A percentile compares a stretch with the other conserved stretches of the same genome.
Conservation (phyloP, 2,113 vertebrate species). For the Cynocephalus volans region DNA sequence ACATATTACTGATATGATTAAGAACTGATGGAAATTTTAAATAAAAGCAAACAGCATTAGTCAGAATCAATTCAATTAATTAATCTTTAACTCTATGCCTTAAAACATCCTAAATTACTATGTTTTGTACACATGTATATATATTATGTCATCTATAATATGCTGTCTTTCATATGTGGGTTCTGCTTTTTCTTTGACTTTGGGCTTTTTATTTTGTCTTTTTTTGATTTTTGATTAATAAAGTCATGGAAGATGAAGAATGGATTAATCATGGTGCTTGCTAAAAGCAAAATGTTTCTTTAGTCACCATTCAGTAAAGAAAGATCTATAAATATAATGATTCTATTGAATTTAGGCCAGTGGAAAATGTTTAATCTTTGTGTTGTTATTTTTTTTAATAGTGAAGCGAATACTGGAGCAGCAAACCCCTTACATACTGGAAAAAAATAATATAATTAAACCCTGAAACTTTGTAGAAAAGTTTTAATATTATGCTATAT, state of each 20-base stretch:
- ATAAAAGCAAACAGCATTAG: neutral
- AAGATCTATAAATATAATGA: neutral
- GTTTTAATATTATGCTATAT: neutral
- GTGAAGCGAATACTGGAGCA: neutral
- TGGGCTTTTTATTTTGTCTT: neutral
- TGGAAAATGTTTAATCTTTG: neutral
- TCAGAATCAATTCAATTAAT: neutral
- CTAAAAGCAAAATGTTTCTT: slow-evolving; percentile 6
- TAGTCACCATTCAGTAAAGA: neutral
- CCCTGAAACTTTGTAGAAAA: neutral
- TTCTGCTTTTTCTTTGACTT: neutral
- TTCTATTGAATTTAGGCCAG: neutral
- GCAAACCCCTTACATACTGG: neutral
- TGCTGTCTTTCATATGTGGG: neutral
- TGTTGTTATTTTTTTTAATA: neutral
- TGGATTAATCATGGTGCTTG: neutral
- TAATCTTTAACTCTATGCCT: neutral
- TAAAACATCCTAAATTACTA: neutral
- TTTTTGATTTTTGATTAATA: neutral
- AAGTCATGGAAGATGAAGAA: neutral
- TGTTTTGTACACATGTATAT: neutral
- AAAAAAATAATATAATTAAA: neutral
- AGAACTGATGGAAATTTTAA: neutral
- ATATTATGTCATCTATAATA: neutral
- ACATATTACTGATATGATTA: neutral